Conservation (phyloP, 2,888 invertebrate species). For the Oscheius sp. region DNA sequence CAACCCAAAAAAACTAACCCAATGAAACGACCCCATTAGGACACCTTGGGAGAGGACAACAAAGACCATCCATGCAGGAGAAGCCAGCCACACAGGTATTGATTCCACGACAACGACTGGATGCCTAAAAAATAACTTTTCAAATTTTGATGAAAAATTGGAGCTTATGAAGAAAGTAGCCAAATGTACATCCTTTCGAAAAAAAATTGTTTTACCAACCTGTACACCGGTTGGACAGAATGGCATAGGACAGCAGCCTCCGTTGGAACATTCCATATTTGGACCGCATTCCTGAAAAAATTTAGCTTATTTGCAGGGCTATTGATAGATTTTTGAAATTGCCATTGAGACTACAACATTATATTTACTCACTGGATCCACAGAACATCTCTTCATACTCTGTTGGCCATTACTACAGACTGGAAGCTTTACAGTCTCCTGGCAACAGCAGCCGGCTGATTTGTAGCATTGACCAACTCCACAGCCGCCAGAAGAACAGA, state of each 20-base stretch:
- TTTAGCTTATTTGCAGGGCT: background rate
- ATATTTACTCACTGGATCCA: slow-evolving; percentile 14
- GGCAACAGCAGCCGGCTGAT: slow-evolving; percentile 59
- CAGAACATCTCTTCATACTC: slow-evolving; percentile 29
- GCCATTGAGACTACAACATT: background rate
- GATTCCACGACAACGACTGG: slow-evolving; percentile 40
- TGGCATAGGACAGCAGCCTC: slow-evolving; percentile 68
- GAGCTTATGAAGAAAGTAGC: background rate
- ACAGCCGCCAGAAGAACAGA: slow-evolving; percentile 52
- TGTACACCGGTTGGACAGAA: slow-evolving; percentile 66
- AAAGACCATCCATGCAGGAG: slow-evolving; percentile 61
- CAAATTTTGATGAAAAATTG: background rate
- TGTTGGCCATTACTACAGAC: slow-evolving; percentile 59
- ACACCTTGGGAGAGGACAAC: slow-evolving; percentile 65
- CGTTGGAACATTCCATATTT: slow-evolving; percentile 66
- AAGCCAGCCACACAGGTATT: slow-evolving; percentile 46
- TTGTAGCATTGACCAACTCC: slow-evolving; percentile 46
- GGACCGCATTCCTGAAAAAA: slow-evolving; percentile 53
- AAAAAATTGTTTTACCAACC: no score
- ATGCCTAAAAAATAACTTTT: slow-evolving; percentile 33
- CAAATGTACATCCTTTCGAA: slow-evolving; percentile 27
- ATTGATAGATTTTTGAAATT: background rate
- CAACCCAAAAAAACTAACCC: slow-evolving; percentile 13
- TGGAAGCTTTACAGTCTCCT: slow-evolving; percentile 52
- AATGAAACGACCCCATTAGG: slow-evolving; percentile 55